phyloP scores from a whole-genome alignment of 1,140 invertebrate genomes.

The Rhyacophila brunnea region DNA sequence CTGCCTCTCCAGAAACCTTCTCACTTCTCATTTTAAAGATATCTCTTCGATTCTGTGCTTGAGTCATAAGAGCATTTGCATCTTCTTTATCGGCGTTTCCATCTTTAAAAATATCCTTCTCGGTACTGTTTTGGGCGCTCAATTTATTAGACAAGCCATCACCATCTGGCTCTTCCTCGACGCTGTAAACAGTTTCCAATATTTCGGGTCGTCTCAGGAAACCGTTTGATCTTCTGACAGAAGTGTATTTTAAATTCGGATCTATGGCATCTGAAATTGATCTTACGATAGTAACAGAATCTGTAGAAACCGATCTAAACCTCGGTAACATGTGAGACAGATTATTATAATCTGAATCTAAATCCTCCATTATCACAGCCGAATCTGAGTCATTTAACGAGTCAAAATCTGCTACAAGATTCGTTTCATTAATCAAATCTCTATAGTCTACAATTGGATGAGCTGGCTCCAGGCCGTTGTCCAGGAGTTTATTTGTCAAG shows the following conservation, averaged over 20 bases:
- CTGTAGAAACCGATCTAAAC: constrained; percentile 53
- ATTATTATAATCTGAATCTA: constrained; percentile 58
- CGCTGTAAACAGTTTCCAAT: constrained; percentile 81
- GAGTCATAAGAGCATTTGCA: constrained; percentile 42
- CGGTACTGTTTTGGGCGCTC: constrained; percentile 54
- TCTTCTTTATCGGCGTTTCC: constrained; percentile 49
- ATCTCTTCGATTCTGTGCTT: constrained; percentile 42
- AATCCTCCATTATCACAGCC: constrained; percentile 78
- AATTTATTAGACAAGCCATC: constrained; percentile 58
- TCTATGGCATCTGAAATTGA: constrained; percentile 79
- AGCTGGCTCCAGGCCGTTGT: constrained; percentile 61
- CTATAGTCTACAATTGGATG: constrained; percentile 56
- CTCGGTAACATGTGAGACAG: constrained; percentile 56
- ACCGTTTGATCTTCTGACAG: constrained; percentile 69
- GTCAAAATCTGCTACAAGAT: constrained; percentile 61
- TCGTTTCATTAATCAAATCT: constrained; percentile 57
- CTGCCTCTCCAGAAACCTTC: constrained; percentile 47
- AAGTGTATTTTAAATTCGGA: constrained; percentile 71
- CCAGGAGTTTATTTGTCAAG: constrained; percentile 65
- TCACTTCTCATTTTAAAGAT: constrained; percentile 53
- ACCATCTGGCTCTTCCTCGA: constrained; percentile 75
- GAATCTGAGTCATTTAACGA: constrained; percentile 82
- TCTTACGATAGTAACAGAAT: constrained; percentile 69
- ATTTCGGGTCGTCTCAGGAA: constrained; percentile 75
- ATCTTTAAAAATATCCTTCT: constrained; percentile 51